These are phyloP conservation scores for Bruchidius siliquastri DNA, from an alignment of 2,888 invertebrate genomes.

Conservation along the genomic window DNA sequence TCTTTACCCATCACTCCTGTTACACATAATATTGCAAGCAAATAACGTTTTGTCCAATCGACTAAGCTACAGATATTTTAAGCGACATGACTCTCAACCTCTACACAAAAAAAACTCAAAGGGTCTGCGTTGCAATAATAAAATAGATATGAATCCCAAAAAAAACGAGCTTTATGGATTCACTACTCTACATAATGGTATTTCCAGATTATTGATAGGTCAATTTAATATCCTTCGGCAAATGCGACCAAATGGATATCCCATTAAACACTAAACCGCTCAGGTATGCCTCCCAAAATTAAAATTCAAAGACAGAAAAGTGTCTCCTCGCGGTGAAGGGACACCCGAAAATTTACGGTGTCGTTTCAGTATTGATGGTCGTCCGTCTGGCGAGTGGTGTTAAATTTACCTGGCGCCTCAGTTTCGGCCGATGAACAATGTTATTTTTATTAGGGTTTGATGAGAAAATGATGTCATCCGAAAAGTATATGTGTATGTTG, in stretches of 20 bases:
- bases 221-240: background rate
- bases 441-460: conserved; percentile 46
- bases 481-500: conserved; percentile 44
- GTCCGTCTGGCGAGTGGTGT: background rate
- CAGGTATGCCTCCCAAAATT: background rate
- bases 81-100: too few relatives aligned
- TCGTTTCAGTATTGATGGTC: background rate
- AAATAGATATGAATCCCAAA: too few relatives aligned
- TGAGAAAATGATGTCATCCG: conserved; percentile 47
- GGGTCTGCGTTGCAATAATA: too few relatives aligned
- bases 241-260: background rate
- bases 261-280: background rate
- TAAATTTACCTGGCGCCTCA: conserved; percentile 36
- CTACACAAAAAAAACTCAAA: too few relatives aligned
- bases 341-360: background rate
- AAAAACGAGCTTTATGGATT: too few relatives aligned
- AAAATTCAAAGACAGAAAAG: background rate
- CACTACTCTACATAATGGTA: background rate
- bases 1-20: too few relatives aligned
- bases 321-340: background rate
- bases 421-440: conserved; percentile 37
- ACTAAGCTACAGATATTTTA: too few relatives aligned
- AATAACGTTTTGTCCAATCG: too few relatives aligned
- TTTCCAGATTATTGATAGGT: background rate
- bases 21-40: too few relatives aligned